These are phyloP conservation scores for Petrophora chlorosata DNA, from an alignment of 2,888 invertebrate species.

Conservation along the genomic window DNA sequence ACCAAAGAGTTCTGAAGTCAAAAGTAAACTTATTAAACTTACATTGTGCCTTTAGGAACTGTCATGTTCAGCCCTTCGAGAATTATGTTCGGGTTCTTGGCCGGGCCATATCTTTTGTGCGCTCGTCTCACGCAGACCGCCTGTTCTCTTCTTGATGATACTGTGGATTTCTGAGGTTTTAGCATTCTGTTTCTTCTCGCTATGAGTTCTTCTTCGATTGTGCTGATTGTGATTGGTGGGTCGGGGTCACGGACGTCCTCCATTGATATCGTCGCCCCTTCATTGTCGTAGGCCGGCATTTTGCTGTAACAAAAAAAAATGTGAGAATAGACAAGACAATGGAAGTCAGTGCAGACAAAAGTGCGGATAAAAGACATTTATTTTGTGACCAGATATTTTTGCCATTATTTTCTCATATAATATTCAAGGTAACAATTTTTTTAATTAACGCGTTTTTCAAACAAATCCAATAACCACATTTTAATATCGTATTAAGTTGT, in stretches of 20 bases:
- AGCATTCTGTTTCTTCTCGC: slow-evolving; percentile 61
- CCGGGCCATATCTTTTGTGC: slow-evolving; percentile 92
- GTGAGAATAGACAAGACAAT: slow-evolving; percentile 1
- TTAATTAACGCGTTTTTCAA: too few relatives aligned
- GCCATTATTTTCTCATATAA: too few relatives aligned
- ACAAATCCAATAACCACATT: too few relatives aligned
- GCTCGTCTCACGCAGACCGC: slow-evolving; percentile 94
- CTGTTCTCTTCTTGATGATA: slow-evolving; percentile 88
- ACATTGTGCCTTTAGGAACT: slow-evolving; percentile 95
- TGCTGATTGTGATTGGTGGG: slow-evolving; percentile 56
- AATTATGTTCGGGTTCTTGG: slow-evolving; percentile 91
- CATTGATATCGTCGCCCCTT: slow-evolving; percentile 76
- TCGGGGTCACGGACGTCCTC: slow-evolving; percentile 68
- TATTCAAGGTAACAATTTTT: too few relatives aligned
- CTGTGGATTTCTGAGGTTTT: slow-evolving; percentile 87
- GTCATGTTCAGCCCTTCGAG: slow-evolving; percentile 96
- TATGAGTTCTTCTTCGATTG: slow-evolving; percentile 61
- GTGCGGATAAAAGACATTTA: too few relatives aligned
- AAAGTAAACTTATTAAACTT: slow-evolving; percentile 66
- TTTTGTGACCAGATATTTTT: too few relatives aligned
- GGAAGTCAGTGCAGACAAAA: too few relatives aligned
- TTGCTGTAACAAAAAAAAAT: slow-evolving; percentile 29
- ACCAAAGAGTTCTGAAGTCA: slow-evolving; percentile 9
- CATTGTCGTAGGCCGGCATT: slow-evolving; percentile 80
- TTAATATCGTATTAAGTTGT: too few relatives aligned